Evolutionary conservation across 2,113 vertebrate species (phyloP), one percentile per base, ranked within the genome.

Genomic region (Pseudorectes ferrugineus): DNA sequence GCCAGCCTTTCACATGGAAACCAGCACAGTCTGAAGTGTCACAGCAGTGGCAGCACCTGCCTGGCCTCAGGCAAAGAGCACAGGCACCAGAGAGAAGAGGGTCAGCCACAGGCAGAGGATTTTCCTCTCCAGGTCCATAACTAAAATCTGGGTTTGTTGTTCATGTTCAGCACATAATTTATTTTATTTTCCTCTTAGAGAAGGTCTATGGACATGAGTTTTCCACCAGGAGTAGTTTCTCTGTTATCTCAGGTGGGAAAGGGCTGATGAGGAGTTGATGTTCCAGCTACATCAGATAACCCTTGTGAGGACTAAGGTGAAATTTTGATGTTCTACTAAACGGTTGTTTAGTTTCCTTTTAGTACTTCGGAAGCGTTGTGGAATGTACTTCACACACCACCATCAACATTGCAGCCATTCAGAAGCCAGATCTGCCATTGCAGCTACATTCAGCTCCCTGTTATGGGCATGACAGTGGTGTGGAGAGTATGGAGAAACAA

Each of bases 361-460:
- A 77, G 35, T 42, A 14, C 16, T 55, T 73, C 0, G 0, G 42
- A 85, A 78, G 14, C 28, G 6, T 25, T 61, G 12, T 40, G 10
- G 31, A 31, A 79, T 14, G 9, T 70, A 29, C 25, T 77, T 83
- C 26, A 25, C 22, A 45, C 11, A n/a, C 2, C 36, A 54, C 71
- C 20, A 48, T 65, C 68, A 83, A 38, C 23, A 20, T 2, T 73
- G 31, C 29, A 82, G 45, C 45, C 33, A 23, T 73, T 92, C 62
- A 85, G 78, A 93, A 92, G 45, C 31, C 42, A 52, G 14, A 35
- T 25, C 16, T 59, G 36, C 49, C 54, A 73, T 68, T 35, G 45
- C 28, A 61, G 45, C 31, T 3, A 0, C 35, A 29, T 81, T 84
- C 57, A 79, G 9, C n/a, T 46, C 6, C 14, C 2, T 9, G 28